Evolutionary conservation across 1,140 invertebrate species (phyloP).

Genomic region (Acromyrmex echinatior): DNA sequence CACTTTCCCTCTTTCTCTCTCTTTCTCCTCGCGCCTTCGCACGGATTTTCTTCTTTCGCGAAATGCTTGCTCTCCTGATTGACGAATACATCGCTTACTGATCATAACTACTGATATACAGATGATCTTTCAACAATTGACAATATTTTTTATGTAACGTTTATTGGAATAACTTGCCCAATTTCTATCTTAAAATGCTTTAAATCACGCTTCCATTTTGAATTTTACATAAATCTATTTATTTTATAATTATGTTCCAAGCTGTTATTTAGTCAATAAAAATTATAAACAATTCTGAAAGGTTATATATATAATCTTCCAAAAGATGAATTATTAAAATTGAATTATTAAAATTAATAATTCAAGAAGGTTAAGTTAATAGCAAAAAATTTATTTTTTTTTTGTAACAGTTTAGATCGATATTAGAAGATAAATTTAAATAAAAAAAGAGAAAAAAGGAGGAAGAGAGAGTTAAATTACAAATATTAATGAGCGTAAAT

Average conservation of each 20-base stretch:
- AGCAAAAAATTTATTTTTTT: conserved; percentile 1
- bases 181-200: neutral
- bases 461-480: neutral
- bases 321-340: too few relatives aligned
- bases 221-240: neutral
- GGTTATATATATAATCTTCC: neutral
- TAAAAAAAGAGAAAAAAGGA: neutral
- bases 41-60: conserved; percentile 10
- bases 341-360: neutral
- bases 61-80: neutral
- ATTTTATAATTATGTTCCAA: neutral
- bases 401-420: neutral
- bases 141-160: neutral
- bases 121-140: conserved; percentile 7
- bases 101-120: neutral
- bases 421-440: conserved; percentile 7
- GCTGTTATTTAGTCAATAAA: neutral
- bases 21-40: neutral
- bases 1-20: conserved; percentile 39
- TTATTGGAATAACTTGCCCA: neutral
- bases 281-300: neutral
- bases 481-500: neutral
- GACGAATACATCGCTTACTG: conserved; percentile 2
- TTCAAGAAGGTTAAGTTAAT: neutral
- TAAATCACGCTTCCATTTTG: neutral